Evolutionary conservation across 1,140 invertebrate genomes (phyloP), one percentile per base, ranked within the genome.

Genomic region (Hycleus cichorii): DNA sequence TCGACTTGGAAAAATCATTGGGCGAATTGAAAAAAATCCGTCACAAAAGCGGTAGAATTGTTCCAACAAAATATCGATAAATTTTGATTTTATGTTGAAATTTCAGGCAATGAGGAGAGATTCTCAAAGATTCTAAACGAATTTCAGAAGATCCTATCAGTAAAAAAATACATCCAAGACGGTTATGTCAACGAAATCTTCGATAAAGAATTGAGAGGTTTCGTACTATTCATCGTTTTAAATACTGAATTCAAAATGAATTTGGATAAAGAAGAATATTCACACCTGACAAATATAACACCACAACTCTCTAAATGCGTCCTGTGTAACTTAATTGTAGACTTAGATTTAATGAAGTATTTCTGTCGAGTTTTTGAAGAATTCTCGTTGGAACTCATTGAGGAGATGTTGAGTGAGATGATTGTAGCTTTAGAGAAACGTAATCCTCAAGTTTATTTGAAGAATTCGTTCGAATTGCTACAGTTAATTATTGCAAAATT

Each of bases 51-150:
- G 69, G 70, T 72, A 59, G 49, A 47, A 45, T 10, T 44, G 26
- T 48, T 43, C 32, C 52, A 49, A 44, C 40, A 38, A 58, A 9
- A 27, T 59, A 54, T 42, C 39, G 47, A 57, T 47, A 46, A 10
- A 32, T 32, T 32, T 7, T 7, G 32, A 32, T 32, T 32, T 5
- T 32, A 18, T 18, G 18, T 18, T 18, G 18, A 57, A 59, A 25
- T 63, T 69, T 45, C 48, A 72, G 70, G 70, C 40, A 69, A 70
- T 60, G 69, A 71, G 61, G 53, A 59, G 8, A 62, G 53, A 51
- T 67, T 72, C 49, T 42, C 47, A 32, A 49, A 58, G 7, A 46
- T 72, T 7, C 49, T 65, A 42, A 47, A 49, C 24, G 63, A 65
- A 44, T 12, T 72, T 8, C 44, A 64, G 44, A 61, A 61, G 18